phyloP scores from a whole-genome alignment of 2,797 vertebrate genomes.

The Arnoldichthys spilopterus region DNA sequence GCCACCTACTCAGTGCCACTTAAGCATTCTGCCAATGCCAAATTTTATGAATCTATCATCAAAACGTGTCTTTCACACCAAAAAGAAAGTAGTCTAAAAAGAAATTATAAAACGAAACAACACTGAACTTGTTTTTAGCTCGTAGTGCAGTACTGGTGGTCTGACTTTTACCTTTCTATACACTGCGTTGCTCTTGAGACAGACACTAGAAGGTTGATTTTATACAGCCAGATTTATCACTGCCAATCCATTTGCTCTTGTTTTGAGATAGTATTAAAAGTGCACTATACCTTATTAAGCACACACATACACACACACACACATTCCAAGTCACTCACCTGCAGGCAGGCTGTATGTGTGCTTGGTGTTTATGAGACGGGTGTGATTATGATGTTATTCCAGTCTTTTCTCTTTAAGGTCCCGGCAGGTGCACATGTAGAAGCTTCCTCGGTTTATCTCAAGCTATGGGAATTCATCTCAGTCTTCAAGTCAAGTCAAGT shows the following conservation, averaged over 20 bases:
- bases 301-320: neutral
- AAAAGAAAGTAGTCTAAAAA: neutral
- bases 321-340: no score
- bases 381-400: neutral
- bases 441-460: neutral
- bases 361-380: neutral
- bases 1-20: neutral
- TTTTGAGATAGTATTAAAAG: slow-evolving; percentile 36
- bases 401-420: slow-evolving; percentile 5
- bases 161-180: neutral
- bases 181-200: slow-evolving; percentile 1
- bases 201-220: slow-evolving; percentile 17
- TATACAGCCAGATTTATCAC: slow-evolving; percentile 40
- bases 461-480: neutral
- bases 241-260: slow-evolving; percentile 23
- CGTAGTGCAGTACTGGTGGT: slow-evolving; percentile 11
- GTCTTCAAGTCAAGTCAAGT: no score
- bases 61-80: neutral
- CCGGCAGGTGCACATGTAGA: neutral
- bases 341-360: no score
- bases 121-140: neutral
- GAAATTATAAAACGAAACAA: neutral
- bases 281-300: slow-evolving; percentile 33
- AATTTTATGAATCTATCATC: neutral
- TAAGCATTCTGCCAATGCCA: neutral